Percentiles rank a stretch among this genome's conserved stretches.
These are phyloP conservation scores for Sympetrum striolatum DNA, from an alignment of 2,888 invertebrate genomes.

Conservation along the genomic window DNA sequence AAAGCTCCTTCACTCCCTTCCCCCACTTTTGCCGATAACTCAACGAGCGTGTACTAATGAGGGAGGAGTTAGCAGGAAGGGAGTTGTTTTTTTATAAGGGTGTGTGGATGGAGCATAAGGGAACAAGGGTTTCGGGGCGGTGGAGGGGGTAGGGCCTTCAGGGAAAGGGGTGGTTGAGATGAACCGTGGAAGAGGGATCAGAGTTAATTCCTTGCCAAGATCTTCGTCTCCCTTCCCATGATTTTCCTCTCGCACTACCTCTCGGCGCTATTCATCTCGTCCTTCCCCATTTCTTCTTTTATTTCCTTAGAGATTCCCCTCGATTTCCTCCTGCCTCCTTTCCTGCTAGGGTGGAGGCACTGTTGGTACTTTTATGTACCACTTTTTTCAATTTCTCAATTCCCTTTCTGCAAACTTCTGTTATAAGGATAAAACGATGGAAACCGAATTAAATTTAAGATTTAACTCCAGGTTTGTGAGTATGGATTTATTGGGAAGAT, in stretches of 20 bases:
- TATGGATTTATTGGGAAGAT: too few relatives aligned
- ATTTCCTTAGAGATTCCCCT: not conserved
- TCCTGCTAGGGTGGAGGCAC: not conserved
- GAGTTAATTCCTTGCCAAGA: not conserved
- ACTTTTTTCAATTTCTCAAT: not conserved
- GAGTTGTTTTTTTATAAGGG: not conserved
- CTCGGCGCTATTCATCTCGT: not conserved
- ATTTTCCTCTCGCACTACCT: not conserved
- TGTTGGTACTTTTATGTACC: too few relatives aligned
- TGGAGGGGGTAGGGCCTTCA: not conserved
- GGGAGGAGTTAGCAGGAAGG: not conserved
- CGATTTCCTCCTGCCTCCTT: not conserved
- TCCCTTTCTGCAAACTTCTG: not conserved
- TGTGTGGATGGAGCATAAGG: not conserved
- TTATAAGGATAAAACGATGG: too few relatives aligned
- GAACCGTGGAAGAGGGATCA: not conserved
- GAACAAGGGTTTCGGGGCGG: not conserved
- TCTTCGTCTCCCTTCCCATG: not conserved
- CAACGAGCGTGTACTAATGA: not conserved
- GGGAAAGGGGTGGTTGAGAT: not conserved
- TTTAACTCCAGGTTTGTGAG: too few relatives aligned
- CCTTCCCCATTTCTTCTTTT: not conserved
- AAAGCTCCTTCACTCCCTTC: not conserved
- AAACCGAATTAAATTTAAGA: too few relatives aligned
- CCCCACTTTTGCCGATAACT: not conserved